Evolutionary conservation across 2,113 vertebrate species (phyloP), one percentile per base, ranked within the genome.

Genomic region (Labrus mixtus): DNA sequence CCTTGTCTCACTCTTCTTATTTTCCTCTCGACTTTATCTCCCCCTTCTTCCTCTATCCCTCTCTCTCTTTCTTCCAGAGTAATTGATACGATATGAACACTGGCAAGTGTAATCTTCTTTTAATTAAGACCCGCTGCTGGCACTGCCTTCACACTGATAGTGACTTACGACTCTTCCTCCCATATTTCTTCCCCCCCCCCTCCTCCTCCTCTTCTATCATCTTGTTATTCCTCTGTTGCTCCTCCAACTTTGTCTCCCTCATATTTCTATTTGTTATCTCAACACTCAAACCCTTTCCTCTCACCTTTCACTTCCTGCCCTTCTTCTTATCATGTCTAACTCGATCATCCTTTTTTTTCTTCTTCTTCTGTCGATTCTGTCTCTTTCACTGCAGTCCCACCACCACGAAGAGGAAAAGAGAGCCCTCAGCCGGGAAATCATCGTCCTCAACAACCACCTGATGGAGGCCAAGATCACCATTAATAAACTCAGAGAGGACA

Each of bases 391-490:
- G 55, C 91, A 99, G 97, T 95, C 95, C 75, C 96, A 98, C 88
- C 97, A 96, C 82, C 96, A 98, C 0, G 97, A 99, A 78, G 97
- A 99, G 74, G 97, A 99, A 90, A 99, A 98, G 88, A 95, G 96
- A 73, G 95, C 96, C 11, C 93, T 99, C 84, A 97, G 95, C 85
- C 95, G 96, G 10, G 97, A 99, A 94, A 97, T 99, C 61, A 96
- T 97, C 20, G 95, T 96, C 72, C 97, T 99, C 86, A 99, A 98
- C 88, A 98, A 97, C 89, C 97, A 98, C 88, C 94, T 99, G 83
- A 95, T 97, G 95, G 97, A 99, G 87, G 96, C 97, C 57, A 98
- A 98, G 92, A 95, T 98, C 92, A 98, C 96, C 17, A 97, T 99
- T 58, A 95, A 98, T 89, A 98, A 98, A 91, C 95, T 99, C 74